Percentiles rank a stretch among this genome's conserved stretches.
Conservation (phyloP, 2,888 invertebrate genomes). For the Biston betularia region DNA sequence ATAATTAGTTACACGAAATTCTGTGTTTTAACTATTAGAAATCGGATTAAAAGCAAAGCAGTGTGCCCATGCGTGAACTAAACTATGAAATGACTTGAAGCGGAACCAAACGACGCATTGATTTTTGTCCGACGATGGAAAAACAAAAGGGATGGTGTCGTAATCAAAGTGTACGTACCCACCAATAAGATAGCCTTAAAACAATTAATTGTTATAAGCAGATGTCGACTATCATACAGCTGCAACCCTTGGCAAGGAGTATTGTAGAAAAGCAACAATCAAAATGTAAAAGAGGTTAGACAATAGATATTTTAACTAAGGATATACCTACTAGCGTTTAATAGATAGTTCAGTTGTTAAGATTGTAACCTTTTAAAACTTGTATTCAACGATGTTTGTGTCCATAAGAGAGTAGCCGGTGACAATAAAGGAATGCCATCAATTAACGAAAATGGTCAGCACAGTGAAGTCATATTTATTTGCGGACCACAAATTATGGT, state of each 20-base stretch:
- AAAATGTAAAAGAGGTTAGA: too few species aligned
- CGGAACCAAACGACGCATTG: conserved; percentile 14
- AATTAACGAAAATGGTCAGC: conserved; percentile 56
- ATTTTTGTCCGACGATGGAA: background rate
- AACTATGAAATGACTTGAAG: conserved; percentile 7
- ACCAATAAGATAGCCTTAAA: too few species aligned
- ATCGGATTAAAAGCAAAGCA: conserved; percentile 15
- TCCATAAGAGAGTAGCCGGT: background rate
- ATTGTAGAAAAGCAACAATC: too few species aligned
- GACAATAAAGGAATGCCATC: conserved; percentile 38
- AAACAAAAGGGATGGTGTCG: too few species aligned
- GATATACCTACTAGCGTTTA: too few species aligned
- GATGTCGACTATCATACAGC: too few species aligned
- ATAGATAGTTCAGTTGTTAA: too few species aligned
- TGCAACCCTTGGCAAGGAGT: too few species aligned
- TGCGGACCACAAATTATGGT: conserved; percentile 48
- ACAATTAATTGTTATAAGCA: too few species aligned
- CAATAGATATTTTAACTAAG: too few species aligned
- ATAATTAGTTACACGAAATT: background rate
- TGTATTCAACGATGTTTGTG: background rate
- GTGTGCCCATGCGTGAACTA: conserved; percentile 12
- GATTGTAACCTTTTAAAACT: too few species aligned
- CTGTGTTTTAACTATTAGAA: conserved; percentile 1
- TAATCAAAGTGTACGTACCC: too few species aligned
- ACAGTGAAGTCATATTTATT: conserved; percentile 64